Evolutionary conservation across 2,797 vertebrate species (phyloP).

Genomic region (Coccyzus lansbergi): DNA sequence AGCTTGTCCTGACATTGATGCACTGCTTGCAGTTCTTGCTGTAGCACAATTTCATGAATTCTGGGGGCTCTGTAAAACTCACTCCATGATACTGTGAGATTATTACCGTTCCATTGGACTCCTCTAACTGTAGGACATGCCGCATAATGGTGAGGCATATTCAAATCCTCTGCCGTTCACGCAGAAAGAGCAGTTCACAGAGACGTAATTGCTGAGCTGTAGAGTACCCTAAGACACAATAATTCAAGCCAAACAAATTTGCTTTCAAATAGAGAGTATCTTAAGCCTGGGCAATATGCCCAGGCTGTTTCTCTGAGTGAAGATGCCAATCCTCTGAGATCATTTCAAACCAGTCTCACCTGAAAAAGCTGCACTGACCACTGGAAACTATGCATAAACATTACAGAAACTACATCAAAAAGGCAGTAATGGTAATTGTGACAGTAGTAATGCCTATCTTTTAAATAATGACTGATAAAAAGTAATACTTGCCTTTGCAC

Average conservation of each 20-base stretch:
- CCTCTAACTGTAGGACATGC: background rate
- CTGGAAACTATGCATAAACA: background rate
- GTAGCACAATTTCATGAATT: rapidly evolving
- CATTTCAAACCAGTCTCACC: background rate
- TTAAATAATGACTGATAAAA: background rate
- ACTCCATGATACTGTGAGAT: background rate
- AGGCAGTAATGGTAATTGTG: background rate
- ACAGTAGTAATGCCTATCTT: background rate
- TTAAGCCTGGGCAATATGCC: background rate
- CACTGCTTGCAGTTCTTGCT: background rate
- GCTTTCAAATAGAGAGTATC: conserved; percentile 1
- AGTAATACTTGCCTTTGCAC: background rate
- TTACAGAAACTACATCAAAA: background rate
- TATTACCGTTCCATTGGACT: background rate
- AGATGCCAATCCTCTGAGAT: background rate
- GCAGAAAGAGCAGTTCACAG: background rate
- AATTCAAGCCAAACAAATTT: background rate
- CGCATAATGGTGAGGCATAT: background rate
- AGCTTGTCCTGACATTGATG: background rate
- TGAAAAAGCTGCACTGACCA: background rate
- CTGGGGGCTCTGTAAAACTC: background rate
- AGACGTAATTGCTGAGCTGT: background rate
- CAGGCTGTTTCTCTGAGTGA: background rate
- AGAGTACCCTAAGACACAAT: background rate
- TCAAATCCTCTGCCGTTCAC: background rate